These are phyloP conservation scores for Eurytoma adleriae DNA, from an alignment of 2,888 invertebrate species.

Conservation along the genomic window DNA sequence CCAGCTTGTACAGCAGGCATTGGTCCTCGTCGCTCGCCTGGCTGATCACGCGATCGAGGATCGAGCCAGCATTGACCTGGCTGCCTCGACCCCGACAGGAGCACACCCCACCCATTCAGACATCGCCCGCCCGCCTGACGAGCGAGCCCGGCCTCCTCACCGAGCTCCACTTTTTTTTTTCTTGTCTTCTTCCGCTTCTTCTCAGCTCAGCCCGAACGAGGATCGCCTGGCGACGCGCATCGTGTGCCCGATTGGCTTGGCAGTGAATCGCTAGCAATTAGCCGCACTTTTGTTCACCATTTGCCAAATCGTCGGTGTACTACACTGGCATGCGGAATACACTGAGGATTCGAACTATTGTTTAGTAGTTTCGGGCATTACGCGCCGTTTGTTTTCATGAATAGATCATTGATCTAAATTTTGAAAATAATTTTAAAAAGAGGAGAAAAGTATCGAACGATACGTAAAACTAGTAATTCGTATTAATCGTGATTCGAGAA, in stretches of 20 bases:
- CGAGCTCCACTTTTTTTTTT: background rate
- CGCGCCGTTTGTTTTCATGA: too few species aligned
- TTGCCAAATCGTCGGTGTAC: too few species aligned
- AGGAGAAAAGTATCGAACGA: too few species aligned
- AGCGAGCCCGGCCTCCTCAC: background rate
- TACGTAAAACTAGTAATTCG: too few species aligned
- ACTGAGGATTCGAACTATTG: too few species aligned
- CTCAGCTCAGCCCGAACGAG: background rate
- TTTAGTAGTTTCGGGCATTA: too few species aligned
- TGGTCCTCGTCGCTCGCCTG: conserved; percentile 91
- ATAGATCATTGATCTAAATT: too few species aligned
- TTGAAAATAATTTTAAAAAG: too few species aligned
- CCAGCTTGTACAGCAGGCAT: conserved; percentile 90
- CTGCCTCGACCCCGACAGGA: conserved; percentile 73
- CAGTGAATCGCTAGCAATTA: too few species aligned
- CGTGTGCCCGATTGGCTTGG: background rate
- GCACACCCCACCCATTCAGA: conserved; percentile 73
- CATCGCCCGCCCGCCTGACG: conserved; percentile 22
- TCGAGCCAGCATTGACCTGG: conserved; percentile 81
- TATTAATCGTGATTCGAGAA: too few species aligned
- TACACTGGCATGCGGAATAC: too few species aligned
- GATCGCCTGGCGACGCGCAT: background rate
- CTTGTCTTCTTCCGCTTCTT: background rate
- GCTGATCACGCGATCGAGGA: conserved; percentile 92
- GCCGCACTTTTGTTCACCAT: too few species aligned